Evolutionary conservation across 2,797 vertebrate genomes (phyloP), one percentile per base, ranked within the genome.

Genomic region (Tapirus indicus): DNA sequence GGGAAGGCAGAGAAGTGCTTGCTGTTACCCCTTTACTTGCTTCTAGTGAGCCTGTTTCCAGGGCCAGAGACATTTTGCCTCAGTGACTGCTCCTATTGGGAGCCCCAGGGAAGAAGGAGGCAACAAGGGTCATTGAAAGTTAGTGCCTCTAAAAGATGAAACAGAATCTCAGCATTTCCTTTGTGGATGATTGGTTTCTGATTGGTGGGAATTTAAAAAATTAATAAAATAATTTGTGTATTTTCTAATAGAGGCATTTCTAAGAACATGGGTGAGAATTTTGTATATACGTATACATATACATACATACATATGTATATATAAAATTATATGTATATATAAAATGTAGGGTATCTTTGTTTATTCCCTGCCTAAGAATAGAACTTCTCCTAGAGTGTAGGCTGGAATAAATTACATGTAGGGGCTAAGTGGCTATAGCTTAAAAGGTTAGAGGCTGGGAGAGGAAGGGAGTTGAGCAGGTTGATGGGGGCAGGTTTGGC

Each of bases 401-500:
- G 25, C 41, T 79, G 58, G 41, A 94, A 56, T 74, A 75, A 90
- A 78, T 86, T 80, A 47, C 29, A 74, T 32, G 27, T 75, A 86
- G 20, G 17, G 32, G 17, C 54, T 86, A 91, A 62, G 44, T 82
- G 86, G 74, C 52, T 83, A 90, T 80, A 82, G 5, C 7, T 60
- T 91, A 21, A 47, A 84, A 92, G 27, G 14, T 74, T 90, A 95
- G 75, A 96, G 14, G 7, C 60, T 84, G n/a, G 75, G 7, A 95
- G 54, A 80, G 29, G 72, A 54, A 69, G 71, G 56, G 13, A 93
- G 58, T 52, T 60, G 54, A 97, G n/a, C 16, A 89, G 79, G 66
- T 95, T 12, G 25, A 54, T 66, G 6, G 62, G 60, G 38, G 86
- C 23, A 78, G 18, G n/a, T 75, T 93, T 88, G 41, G 16, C 41